Base-by-base conservation (phyloP, 30 jellyfish, hydroid and myxozoan genomes). In the Hydractinia echinata region DNA sequence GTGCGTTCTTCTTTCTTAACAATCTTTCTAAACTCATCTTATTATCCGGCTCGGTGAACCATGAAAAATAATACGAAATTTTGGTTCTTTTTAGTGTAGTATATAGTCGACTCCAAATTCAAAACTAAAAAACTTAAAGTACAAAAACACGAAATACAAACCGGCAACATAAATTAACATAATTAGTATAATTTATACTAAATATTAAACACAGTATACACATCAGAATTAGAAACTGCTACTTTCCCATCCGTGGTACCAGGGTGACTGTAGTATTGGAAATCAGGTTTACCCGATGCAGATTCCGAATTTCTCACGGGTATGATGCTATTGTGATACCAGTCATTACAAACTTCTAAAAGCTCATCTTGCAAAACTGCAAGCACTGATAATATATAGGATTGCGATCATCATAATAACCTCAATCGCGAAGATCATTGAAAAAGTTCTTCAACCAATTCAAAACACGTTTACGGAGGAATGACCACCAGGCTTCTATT, bases 401-500 rank as follows among this genome's bases (percentile, higher is more conserved):
- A 55, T 71, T 55, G 62, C 76, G 49, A 20, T 55, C 68, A 55
- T 82, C 79, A 56, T 51, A 82, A n/a, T 15, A 19, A 18, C 69
- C 85, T 51, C 49, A 20, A 18, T 70, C 90, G 18, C 81, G 83
- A 44, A 82, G 48, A 48, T 82, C 85, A 44, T 70, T 70, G 55
- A 82, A 82, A 48, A 51, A 53, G 54, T 72, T 70, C 51, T 20
- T 53, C 90, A 80, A 69, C 90, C 66, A 70, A 7, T 55, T 5
- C 44, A 58, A 30, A 49, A 19, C 10, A 39, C 49, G 10, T 72
- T 67, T 52, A 10, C 85, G 58, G 7, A 82, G 50, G 66, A 20
- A 72, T 10, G 90, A 82, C 90, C 90, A 82, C 90, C 90, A 82
- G 15, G 71, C n/a, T n/a, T n/a, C 90, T 53, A 82, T 82, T 55